Base-by-base conservation (phyloP, 2,797 vertebrate species). In the Thalassophryne amazonica region DNA sequence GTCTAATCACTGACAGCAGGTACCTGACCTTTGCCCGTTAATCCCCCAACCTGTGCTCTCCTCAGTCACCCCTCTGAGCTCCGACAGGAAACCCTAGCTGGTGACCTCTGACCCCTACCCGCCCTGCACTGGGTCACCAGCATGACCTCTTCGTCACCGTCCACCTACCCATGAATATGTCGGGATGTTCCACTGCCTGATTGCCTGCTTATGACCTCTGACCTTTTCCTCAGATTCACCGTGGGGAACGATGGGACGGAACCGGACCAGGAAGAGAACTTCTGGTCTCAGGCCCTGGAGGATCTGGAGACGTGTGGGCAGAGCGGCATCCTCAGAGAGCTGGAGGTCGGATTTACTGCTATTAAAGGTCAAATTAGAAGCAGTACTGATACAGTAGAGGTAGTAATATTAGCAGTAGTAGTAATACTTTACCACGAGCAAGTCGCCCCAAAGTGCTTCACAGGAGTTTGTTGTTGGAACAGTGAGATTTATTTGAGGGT, bases 211-310 rank as follows among this genome's bases (percentile, higher is more conserved):
- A 35, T 32, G 60, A 75, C 55, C 36, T 57, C 13, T 42, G 32
- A 45, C 70, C 48, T 55, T 17, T 52, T 34, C 17, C 18, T 33
- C 47, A 99, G 96, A 83, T 97, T 96, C 68, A 70, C 88, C 29
- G 94, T 94, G 51, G 86, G 90, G n/a, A 92, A 92, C 0, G 94
- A 97, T 7, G 91, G 92, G 45, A 87, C 90, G 0, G 96, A 98
- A 75, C 92, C 92, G 0, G 97, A 99, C 80, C 97, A 97, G 81
- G 95, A 98, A 56, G 97, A 99, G 87, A 98, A 94, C 78, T 99
- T 98, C 90, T 99, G 96, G 97, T 99, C 96, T 60, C 96, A 99
- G 81, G 96, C 97, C 0, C 89, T 99, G 80, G 97, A 99, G 78
- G 96, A 99, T 63, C 87, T 99, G 78, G 96, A 99, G 83, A 99